Base-by-base conservation (phyloP, 2,888 invertebrate genomes). In the Zaprionus bogoriensis region DNA sequence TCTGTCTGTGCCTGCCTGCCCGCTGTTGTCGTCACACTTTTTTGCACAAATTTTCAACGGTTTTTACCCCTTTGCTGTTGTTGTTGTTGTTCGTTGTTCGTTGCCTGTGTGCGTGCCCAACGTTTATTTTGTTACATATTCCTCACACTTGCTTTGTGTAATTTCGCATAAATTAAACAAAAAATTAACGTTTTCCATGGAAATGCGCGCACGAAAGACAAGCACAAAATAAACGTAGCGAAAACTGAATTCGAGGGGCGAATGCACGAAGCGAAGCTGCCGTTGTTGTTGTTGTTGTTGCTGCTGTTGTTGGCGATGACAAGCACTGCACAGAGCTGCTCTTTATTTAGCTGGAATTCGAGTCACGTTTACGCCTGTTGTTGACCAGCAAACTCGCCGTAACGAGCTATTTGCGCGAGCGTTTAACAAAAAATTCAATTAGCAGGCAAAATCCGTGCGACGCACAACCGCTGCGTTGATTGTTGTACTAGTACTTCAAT, bases 11-110 rank as follows among this genome's bases (percentile, higher is more conserved):
- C n/a, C n/a, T n/a, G n/a, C n/a, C n/a, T n/a, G n/a, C n/a, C n/a
- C 50, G 55, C 46, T 52, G 61, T 65, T 70, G 67, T 80, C 87
- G 86, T 86, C 83, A 86, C 87, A 82, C 59, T 74, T 83, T 87
- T 82, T 86, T 87, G 80, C 80, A 80, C 85, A 80, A 86, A 74
- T 68, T 76, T 77, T 73, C 57, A 55, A 60, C 67, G 32, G 45
- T 59, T 66, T 68, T 52, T 54, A 54, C 72, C 58, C 66, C 9
- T 45, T 36, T 30, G 30, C 5, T 64, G 46, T 61, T 41, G 39
- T 39, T 53, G 36, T 45, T 20, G 41, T 36, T 32, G 48, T 44
- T 47, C 23, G 51, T 30, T 51, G 57, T 41, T 30, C 42, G 36
- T 55, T 47, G 23, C 7, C 38, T 39, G 64, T 68, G 41, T 68